Percentiles rank a stretch among this genome's conserved stretches.
Conservation (phyloP, 2,113 vertebrate species). For the Isurus oxyrinchus region DNA sequence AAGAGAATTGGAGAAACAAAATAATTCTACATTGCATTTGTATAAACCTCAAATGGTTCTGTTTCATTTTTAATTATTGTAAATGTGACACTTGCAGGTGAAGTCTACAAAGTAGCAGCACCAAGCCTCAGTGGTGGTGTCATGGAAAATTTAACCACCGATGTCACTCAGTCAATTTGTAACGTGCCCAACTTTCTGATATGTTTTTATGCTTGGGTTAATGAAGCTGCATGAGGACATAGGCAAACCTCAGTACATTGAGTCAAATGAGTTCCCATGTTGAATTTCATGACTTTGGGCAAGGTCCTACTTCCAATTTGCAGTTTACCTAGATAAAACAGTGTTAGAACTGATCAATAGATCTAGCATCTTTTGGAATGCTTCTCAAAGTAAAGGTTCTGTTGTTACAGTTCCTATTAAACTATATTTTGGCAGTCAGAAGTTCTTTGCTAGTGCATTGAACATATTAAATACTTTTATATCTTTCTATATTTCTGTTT, state of each 20-base stretch:
- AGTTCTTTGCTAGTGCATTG: neutral
- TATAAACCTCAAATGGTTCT: neutral
- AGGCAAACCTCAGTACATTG: neutral
- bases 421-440: neutral
- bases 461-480: neutral
- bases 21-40: neutral
- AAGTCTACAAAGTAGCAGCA: neutral
- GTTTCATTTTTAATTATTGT: neutral
- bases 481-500: neutral
- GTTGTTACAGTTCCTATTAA: neutral
- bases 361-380: neutral
- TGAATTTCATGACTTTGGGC: neutral
- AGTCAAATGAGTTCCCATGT: neutral
- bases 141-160: neutral
- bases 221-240: neutral
- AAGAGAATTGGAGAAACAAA: neutral
- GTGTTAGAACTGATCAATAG: neutral
- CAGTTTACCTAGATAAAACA: neutral
- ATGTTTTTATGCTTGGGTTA: neutral
- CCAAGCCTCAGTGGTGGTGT: neutral
- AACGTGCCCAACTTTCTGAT: neutral
- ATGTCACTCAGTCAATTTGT: neutral
- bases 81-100: neutral
- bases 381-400: neutral
- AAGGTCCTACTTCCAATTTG: neutral